Evolutionary conservation across 2,113 vertebrate genomes (phyloP).

Genomic region (Coptodon rendalli): DNA sequence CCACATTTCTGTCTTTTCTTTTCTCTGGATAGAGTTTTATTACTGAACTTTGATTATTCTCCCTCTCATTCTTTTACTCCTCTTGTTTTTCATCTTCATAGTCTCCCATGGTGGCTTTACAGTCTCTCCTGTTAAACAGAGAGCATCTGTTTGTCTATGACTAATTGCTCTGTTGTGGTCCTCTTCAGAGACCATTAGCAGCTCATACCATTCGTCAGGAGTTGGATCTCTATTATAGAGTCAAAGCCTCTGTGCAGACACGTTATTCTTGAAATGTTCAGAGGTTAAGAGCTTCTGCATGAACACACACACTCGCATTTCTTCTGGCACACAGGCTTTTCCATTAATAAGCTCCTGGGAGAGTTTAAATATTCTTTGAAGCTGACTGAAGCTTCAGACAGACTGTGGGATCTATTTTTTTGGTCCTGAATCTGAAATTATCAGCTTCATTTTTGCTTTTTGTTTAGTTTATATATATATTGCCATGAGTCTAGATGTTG

Average conservation of each 20-base stretch:
- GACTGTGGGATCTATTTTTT: not conserved
- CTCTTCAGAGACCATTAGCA: not conserved
- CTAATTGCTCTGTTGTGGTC: not conserved
- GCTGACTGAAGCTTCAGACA: not conserved
- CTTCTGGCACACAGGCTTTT: not conserved
- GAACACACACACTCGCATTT: not conserved
- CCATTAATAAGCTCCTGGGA: not conserved
- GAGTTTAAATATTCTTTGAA: not conserved
- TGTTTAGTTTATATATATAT: not conserved
- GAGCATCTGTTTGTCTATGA: not conserved
- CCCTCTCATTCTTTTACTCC: not conserved
- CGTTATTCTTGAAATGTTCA: not conserved
- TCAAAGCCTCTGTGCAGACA: not conserved
- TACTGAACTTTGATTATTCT: not conserved
- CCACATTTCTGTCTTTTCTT: not conserved
- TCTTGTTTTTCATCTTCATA: not conserved
- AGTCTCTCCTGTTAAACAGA: not conserved
- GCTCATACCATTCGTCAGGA: not conserved
- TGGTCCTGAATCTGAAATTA: not conserved
- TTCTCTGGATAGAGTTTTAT: not conserved
- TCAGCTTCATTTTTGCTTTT: not conserved
- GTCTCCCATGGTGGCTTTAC: not conserved
- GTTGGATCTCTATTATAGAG: not conserved
- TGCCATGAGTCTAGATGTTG: not conserved
- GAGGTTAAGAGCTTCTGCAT: not conserved